phyloP scores from a whole-genome alignment of 2,797 vertebrate species.

The Petrocephalus schoutedeni region DNA sequence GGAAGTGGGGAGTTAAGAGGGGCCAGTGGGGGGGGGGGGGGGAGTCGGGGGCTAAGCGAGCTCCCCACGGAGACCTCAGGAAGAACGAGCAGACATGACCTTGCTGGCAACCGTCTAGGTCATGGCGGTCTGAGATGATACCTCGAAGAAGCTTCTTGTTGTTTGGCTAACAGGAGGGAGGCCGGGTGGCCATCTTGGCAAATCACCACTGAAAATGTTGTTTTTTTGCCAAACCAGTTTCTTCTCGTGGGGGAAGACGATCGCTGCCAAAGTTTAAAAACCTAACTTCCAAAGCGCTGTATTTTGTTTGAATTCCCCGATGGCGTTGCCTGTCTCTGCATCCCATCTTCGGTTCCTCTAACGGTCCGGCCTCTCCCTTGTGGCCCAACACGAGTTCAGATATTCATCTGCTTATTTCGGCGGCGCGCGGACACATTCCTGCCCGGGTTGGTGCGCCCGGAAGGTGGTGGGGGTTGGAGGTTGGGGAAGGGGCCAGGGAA shows the following conservation, averaged over 20 bases:
- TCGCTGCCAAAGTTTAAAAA: constrained; percentile 19
- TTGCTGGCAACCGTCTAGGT: constrained; percentile 22
- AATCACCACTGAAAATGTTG: neutral
- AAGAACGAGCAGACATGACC: constrained; percentile 44
- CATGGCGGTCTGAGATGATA: neutral
- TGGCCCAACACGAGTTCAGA: neutral
- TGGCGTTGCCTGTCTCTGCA: neutral
- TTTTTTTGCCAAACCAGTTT: neutral
- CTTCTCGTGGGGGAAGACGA: neutral
- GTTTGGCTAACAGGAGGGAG: neutral
- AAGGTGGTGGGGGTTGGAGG: neutral
- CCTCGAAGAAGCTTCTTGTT: constrained; percentile 15
- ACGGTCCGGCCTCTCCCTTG: neutral
- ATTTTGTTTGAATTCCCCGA: neutral
- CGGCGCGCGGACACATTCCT: neutral
- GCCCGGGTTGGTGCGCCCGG: neutral
- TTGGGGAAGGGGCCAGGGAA: neutral
- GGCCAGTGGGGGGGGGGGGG: neutral
- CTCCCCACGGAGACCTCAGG: constrained; percentile 25
- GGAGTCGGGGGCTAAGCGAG: neutral
- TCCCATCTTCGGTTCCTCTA: neutral
- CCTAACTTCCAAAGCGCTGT: neutral
- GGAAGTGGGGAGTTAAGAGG: constrained; percentile 16
- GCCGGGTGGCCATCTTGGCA: neutral
- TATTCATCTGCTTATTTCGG: constrained; percentile 18